Evolutionary conservation across 2,113 vertebrate species (phyloP).

Genomic region (Saimiri boliviensis): DNA sequence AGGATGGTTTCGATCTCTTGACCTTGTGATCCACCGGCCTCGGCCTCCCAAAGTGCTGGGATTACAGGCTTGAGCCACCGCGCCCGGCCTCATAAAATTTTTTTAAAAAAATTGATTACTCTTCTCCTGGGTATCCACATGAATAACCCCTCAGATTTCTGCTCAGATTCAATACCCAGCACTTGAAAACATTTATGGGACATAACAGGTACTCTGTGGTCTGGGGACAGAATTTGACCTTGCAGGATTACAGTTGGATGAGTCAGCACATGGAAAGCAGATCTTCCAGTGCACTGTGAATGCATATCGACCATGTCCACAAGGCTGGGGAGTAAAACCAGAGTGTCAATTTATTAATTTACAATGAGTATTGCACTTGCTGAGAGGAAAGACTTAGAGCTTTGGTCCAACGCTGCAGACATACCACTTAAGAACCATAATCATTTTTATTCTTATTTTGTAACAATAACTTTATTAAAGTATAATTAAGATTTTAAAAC

Average conservation of each 20-base stretch:
- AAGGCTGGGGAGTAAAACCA: background rate
- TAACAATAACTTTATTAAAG: background rate
- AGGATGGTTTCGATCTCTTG: too few species aligned
- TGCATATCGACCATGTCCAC: background rate
- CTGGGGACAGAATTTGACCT: background rate
- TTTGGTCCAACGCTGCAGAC: background rate
- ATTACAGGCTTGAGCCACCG: too few species aligned
- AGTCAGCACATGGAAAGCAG: background rate
- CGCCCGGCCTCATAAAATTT: background rate
- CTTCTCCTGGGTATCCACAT: background rate
- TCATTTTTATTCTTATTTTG: background rate
- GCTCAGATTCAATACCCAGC: background rate
- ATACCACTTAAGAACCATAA: background rate
- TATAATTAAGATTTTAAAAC: background rate
- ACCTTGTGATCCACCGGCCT: too few species aligned
- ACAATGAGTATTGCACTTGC: background rate
- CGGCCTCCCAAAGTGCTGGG: too few species aligned
- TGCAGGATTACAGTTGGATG: background rate
- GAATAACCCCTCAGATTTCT: background rate
- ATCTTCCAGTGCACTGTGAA: background rate
- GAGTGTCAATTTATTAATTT: background rate
- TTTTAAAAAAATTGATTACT: background rate
- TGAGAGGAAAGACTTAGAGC: background rate
- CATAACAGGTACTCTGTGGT: background rate
- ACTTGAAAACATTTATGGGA: background rate